phyloP scores from a whole-genome alignment of 2,888 invertebrate species.

The Coleophora deauratella region DNA sequence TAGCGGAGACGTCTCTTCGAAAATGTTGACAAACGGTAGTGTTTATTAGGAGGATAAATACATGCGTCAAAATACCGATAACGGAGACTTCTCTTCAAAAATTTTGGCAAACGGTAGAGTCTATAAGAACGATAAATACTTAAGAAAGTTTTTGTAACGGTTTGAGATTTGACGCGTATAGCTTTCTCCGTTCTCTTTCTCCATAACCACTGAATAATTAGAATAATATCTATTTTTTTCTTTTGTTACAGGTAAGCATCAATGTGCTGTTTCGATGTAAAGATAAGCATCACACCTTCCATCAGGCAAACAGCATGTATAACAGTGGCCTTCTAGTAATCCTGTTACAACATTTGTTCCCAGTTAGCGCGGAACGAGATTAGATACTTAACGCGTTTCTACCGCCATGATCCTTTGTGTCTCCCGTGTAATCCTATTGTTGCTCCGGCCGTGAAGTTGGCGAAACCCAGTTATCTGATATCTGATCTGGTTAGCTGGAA shows the following conservation, averaged over 20 bases:
- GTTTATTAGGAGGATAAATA: too few relatives aligned
- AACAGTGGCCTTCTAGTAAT: constrained; percentile 32
- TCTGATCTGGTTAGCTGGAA: constrained; percentile 20
- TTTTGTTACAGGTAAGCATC: constrained; percentile 39
- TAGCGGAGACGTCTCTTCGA: too few relatives aligned
- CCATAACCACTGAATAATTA: too few relatives aligned
- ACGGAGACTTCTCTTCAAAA: too few relatives aligned
- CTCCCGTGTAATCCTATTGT: constrained; percentile 53
- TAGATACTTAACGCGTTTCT: constrained; percentile 36
- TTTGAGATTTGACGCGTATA: background rate
- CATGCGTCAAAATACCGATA: too few relatives aligned
- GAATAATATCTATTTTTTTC: too few relatives aligned
- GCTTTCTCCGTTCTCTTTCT: too few relatives aligned
- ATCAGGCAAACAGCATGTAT: constrained; percentile 5
- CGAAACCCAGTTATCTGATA: constrained; percentile 27
- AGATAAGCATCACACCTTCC: constrained; percentile 21
- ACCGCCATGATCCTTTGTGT: constrained; percentile 45
- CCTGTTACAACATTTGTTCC: constrained; percentile 47
- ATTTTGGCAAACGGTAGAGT: too few relatives aligned
- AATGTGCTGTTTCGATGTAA: constrained; percentile 24
- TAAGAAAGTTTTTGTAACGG: too few relatives aligned
- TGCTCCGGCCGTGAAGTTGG: constrained; percentile 27
- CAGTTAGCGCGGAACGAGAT: constrained; percentile 51
- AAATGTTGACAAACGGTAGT: too few relatives aligned
- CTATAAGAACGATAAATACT: too few relatives aligned